Conservation (phyloP, 2,113 vertebrate species). For the Pseudonaja textilis region DNA sequence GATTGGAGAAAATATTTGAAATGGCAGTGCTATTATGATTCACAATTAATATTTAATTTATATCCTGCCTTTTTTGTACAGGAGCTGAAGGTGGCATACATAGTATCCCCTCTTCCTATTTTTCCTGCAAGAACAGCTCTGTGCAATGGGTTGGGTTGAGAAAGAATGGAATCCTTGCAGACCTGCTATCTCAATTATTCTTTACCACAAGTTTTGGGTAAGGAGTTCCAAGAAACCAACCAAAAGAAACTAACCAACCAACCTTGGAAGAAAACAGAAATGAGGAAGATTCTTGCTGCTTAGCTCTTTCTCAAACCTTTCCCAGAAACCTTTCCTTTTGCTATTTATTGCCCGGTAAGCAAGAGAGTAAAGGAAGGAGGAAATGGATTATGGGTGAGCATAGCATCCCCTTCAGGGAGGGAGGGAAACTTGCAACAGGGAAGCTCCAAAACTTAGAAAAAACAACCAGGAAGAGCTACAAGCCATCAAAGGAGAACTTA, state of each 20-base stretch:
- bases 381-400: accelerated
- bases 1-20: background rate
- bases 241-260: background rate
- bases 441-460: background rate
- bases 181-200: background rate
- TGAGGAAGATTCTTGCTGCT: background rate
- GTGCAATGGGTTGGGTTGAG: background rate
- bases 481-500: background rate
- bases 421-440: background rate
- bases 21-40: background rate
- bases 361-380: background rate
- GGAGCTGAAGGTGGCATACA: background rate
- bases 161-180: background rate
- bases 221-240: background rate
- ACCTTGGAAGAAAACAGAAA: background rate
- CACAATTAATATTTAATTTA: background rate
- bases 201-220: background rate
- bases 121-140: background rate
- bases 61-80: background rate
- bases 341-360: background rate
- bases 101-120: background rate
- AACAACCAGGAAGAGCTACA: background rate
- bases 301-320: background rate
- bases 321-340: background rate
- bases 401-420: background rate